These are phyloP conservation scores for Tuberolachnus salignus DNA, from an alignment of 2,888 invertebrate species.

Conservation along the genomic window DNA sequence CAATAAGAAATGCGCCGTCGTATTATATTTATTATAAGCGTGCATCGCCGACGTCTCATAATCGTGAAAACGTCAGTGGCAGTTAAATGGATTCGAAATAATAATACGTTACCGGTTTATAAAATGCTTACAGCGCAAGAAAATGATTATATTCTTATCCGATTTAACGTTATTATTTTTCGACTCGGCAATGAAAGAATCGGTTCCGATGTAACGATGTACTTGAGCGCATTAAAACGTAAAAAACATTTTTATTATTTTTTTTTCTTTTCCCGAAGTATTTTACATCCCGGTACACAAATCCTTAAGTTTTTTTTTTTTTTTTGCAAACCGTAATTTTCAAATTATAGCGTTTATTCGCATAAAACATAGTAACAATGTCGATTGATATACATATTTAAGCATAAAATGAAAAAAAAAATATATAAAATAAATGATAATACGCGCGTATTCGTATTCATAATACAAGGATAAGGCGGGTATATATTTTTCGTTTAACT, in stretches of 20 bases:
- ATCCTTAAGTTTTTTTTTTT: not conserved
- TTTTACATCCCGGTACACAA: no score
- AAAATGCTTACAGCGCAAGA: no score
- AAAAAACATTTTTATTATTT: not conserved
- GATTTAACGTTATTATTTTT: not conserved
- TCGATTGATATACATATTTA: not conserved
- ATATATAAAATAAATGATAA: no score
- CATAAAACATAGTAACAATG: not conserved
- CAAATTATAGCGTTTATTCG: not conserved
- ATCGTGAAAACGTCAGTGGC: not conserved
- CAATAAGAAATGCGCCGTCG: constrained; percentile 4
- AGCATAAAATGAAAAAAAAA: no score
- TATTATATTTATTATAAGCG: constrained; percentile 12
- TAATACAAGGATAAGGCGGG: no score
- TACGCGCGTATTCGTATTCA: no score
- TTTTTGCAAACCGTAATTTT: not conserved
- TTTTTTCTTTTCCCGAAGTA: not conserved
- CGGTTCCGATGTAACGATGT: not conserved
- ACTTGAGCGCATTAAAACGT: not conserved
- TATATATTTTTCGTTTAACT: not conserved
- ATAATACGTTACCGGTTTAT: no score
- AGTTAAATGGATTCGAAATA: not conserved
- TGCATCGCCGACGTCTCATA: not conserved
- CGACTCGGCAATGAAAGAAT: not conserved
- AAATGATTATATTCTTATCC: not conserved